These are phyloP conservation scores for Spilosoma lubricipeda DNA, from an alignment of 2,888 invertebrate species.

Conservation along the genomic window DNA sequence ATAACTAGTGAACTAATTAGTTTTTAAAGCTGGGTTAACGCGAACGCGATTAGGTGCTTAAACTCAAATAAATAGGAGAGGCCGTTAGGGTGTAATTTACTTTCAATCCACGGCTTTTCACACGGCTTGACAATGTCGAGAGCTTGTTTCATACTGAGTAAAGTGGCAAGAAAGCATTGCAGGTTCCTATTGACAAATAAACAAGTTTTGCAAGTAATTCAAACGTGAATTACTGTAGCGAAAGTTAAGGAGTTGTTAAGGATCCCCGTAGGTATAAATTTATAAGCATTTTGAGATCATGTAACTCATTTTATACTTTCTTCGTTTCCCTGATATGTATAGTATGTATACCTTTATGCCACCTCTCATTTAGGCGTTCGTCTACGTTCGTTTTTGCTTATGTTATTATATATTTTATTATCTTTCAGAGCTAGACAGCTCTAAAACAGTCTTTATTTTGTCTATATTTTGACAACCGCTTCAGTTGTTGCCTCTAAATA, in stretches of 20 bases:
- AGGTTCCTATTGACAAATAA: background rate
- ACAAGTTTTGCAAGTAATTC: background rate
- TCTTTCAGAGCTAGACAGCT: background rate
- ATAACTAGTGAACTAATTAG: slow-evolving; percentile 50
- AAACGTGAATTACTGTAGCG: background rate
- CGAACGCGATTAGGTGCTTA: slow-evolving; percentile 46
- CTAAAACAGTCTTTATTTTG: background rate
- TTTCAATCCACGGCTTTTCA: slow-evolving; percentile 8
- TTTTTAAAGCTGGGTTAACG: slow-evolving; percentile 44
- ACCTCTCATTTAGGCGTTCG: too few species aligned
- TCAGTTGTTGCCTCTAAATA: too few species aligned
- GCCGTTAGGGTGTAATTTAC: slow-evolving; percentile 21
- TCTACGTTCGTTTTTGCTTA: too few species aligned
- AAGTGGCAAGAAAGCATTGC: background rate
- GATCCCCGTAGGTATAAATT: background rate
- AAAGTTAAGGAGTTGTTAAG: background rate
- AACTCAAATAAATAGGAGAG: slow-evolving; percentile 48
- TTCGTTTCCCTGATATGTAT: background rate
- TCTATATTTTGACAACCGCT: background rate
- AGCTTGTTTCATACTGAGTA: background rate
- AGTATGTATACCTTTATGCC: too few species aligned
- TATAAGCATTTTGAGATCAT: background rate
- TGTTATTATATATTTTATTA: background rate
- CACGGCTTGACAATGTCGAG: background rate
- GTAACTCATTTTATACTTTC: background rate